Conservation (phyloP, 2,113 vertebrate species). For the Calidris pugnax region DNA sequence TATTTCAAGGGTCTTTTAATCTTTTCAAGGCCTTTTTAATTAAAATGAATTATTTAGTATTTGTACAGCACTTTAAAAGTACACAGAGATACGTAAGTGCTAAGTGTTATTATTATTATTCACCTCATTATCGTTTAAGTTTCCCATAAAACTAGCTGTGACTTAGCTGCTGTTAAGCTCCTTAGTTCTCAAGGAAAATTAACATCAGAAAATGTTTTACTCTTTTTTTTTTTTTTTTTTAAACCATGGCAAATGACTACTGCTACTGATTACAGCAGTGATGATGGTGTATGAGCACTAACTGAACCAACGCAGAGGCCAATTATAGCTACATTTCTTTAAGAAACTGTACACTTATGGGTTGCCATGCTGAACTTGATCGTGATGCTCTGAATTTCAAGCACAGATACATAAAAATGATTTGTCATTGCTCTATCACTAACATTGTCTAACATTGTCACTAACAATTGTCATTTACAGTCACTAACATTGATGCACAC, state of each 20-base stretch:
- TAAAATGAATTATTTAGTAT: constrained; percentile 17
- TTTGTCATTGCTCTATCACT: neutral
- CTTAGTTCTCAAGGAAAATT: constrained; percentile 56
- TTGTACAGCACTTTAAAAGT: neutral
- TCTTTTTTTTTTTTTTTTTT: constrained; percentile 48
- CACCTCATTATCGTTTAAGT: constrained; percentile 66
- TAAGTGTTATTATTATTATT: neutral
- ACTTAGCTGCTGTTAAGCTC: constrained; percentile 67
- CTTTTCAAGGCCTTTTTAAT: constrained; percentile 51
- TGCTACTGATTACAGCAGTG: neutral
- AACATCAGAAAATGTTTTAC: constrained; percentile 46
- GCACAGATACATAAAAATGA: neutral
- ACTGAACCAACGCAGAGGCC: neutral
- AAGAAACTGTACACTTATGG: neutral
- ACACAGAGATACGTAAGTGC: neutral
- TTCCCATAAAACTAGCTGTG: constrained; percentile 66
- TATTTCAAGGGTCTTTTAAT: constrained; percentile 30
- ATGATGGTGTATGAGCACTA: neutral
- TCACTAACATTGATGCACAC: neutral
- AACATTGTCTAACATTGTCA: too few species aligned
- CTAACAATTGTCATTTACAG: neutral
- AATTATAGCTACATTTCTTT: neutral
- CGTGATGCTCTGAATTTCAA: neutral
- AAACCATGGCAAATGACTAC: neutral
- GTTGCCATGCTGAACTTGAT: neutral